Conservation (phyloP, 2,113 vertebrate species). For the Atherinomorus stipes region DNA sequence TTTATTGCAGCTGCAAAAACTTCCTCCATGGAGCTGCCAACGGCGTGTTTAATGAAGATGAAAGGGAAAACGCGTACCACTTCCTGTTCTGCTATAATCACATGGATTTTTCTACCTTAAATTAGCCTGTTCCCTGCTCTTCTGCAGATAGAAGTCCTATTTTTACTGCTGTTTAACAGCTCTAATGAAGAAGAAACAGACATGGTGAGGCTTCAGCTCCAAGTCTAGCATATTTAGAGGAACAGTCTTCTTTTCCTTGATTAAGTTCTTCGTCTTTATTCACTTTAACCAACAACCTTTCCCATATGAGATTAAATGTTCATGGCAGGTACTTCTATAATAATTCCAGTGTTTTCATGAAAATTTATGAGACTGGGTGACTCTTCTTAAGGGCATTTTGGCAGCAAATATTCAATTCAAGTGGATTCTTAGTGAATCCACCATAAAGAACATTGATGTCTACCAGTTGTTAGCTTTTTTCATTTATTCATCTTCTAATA, state of each 20-base stretch:
- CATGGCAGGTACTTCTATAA: not conserved
- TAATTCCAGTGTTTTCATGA: not conserved
- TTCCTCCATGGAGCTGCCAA: constrained; percentile 34
- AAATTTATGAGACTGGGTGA: not conserved
- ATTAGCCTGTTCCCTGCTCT: constrained; percentile 7
- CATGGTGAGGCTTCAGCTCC: constrained; percentile 16
- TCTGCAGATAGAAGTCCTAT: constrained; percentile 36
- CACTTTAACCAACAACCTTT: constrained; percentile 22
- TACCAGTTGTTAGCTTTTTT: not conserved
- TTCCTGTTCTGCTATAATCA: constrained; percentile 35
- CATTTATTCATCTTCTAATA: no score
- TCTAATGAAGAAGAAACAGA: constrained; percentile 48
- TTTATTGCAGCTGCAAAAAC: constrained; percentile 4
- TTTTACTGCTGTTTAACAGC: constrained; percentile 40
- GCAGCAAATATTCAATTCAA: not conserved
- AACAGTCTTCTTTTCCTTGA: constrained; percentile 13
- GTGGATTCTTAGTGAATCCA: not conserved
- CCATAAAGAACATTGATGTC: not conserved
- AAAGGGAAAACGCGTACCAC: not conserved
- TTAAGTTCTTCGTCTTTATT: not conserved
- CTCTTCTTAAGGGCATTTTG: not conserved
- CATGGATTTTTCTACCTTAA: not conserved
- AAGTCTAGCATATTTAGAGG: constrained; percentile 7
- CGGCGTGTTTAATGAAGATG: constrained; percentile 21
- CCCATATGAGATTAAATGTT: not conserved